A percentile compares a stretch with the other conserved stretches of the same genome.
Conservation (phyloP, 2,797 vertebrate genomes). For the Onychomys leucogaster region DNA sequence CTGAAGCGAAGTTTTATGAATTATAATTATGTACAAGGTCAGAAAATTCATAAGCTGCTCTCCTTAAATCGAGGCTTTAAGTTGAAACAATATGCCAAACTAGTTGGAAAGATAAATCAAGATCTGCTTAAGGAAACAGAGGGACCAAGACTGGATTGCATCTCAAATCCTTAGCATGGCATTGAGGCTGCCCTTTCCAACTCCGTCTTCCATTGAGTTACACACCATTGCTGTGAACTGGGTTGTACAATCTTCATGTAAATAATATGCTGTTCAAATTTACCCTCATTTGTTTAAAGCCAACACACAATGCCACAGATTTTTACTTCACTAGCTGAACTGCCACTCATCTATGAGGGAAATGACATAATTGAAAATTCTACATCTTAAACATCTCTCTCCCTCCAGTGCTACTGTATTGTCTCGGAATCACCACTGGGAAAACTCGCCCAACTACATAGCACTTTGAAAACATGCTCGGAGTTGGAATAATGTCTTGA, state of each 20-base stretch:
- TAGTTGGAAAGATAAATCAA: not conserved
- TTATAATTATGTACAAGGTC: constrained; percentile 13
- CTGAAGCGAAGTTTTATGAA: constrained; percentile 27
- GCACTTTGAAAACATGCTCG: not conserved
- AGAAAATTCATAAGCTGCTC: constrained; percentile 9
- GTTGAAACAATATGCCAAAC: not conserved
- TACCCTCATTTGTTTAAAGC: not conserved
- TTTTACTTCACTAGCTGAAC: not conserved
- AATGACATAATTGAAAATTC: not conserved
- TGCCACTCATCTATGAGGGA: not conserved
- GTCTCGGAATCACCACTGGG: not conserved
- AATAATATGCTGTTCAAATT: not conserved
- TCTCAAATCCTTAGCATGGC: not conserved
- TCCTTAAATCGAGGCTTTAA: constrained; percentile 1
- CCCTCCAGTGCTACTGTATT: not conserved
- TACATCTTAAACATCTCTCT: not conserved
- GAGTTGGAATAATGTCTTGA: not conserved
- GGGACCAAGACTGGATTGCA: not conserved
- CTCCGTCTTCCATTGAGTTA: not conserved
- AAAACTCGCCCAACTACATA: not conserved
- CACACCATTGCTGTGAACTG: not conserved
- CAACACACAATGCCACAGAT: not conserved
- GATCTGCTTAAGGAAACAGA: not conserved
- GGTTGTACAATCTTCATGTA: not conserved
- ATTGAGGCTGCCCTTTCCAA: not conserved